These are phyloP conservation scores for Chrysomela aeneicollis DNA, from an alignment of 2,888 invertebrate species.

Conservation along the genomic window DNA sequence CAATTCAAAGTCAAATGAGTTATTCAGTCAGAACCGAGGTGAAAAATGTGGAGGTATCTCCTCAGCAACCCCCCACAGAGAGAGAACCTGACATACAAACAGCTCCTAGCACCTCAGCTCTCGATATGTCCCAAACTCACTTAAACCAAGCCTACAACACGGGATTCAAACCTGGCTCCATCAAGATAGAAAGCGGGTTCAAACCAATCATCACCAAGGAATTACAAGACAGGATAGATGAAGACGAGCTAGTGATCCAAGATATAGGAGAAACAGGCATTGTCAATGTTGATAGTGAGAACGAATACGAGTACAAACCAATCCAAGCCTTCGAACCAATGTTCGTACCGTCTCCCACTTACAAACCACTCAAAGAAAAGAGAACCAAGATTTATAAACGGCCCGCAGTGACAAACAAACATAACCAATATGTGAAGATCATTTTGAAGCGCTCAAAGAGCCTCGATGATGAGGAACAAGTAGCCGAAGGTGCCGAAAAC, in stretches of 20 bases:
- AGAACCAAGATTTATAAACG: conserved; percentile 44
- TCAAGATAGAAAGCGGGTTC: conserved; percentile 85
- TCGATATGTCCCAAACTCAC: conserved; percentile 33
- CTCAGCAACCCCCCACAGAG: conserved; percentile 56
- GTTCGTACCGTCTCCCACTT: conserved; percentile 81
- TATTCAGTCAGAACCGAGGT: conserved; percentile 25
- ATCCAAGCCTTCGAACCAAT: conserved; percentile 79
- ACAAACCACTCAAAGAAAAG: conserved; percentile 63
- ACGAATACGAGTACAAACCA: conserved; percentile 63
- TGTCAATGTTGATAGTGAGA: conserved; percentile 59
- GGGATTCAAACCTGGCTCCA: conserved; percentile 81
- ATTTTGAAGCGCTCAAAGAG: conserved; percentile 42
- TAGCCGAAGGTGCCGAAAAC: conserved; percentile 76
- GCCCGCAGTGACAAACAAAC: conserved; percentile 54
- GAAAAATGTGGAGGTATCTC: conserved; percentile 54
- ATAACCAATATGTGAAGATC: conserved; percentile 40
- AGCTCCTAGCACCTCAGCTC: conserved; percentile 35
- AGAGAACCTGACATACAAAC: conserved; percentile 50
- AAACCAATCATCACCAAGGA: conserved; percentile 75
- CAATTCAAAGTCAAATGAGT: conserved; percentile 29
- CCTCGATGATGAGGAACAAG: conserved; percentile 57
- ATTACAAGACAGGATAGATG: conserved; percentile 65
- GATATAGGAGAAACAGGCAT: conserved; percentile 64
- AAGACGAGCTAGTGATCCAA: conserved; percentile 55
- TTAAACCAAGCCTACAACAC: conserved; percentile 71